Evolutionary conservation across 2,888 invertebrate species (phyloP), one percentile per base, ranked within the genome.

Genomic region (Drosophila neutralis): DNA sequence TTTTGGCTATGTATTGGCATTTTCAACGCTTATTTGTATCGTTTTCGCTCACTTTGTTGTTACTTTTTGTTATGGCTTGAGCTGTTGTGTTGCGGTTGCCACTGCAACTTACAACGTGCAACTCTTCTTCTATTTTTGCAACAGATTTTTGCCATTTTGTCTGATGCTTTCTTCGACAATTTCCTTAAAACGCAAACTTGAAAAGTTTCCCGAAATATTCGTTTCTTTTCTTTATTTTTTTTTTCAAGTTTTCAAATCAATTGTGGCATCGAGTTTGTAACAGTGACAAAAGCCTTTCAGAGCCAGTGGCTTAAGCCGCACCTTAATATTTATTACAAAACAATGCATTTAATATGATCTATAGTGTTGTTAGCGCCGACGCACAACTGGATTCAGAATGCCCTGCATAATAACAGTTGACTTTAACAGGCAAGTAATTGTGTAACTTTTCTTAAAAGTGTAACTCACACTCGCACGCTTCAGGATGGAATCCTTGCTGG

Each of bases 21-120:
- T 88, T 82, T 86, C 86, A 66, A 70, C 76, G 88, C 84, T 86
- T 88, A 86, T 86, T 86, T 86, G 85, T 86, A 85, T 85, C 85
- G 85, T 78, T 85, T 86, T 88, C 80, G 82, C 78, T 73, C 83
- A 88, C 86, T 80, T 87, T 85, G 86, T 88, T 85, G 88, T 83
- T 85, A 75, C 78, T 76, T 71, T 71, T 69, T 79, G 69, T 66
- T 69, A 60, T 64, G 63, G 63, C 58, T 68, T 58, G 36, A 65
- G 53, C 69, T 73, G 75, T 67, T 76, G 67, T 72, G 62, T 72
- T 76, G 88, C 61, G 85, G 83, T 79, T 85, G 74, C 75, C 61
- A 54, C 57, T 73, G 81, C 81, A 81, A 72, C 78, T 56, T 62
- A 59, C 71, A 72, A 64, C 69, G 69, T 67, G 73, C 75, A 78